Percentiles rank a stretch among this genome's conserved stretches.
Conservation (phyloP, 2,888 invertebrate genomes). For the Coelogynopora nodosa region DNA sequence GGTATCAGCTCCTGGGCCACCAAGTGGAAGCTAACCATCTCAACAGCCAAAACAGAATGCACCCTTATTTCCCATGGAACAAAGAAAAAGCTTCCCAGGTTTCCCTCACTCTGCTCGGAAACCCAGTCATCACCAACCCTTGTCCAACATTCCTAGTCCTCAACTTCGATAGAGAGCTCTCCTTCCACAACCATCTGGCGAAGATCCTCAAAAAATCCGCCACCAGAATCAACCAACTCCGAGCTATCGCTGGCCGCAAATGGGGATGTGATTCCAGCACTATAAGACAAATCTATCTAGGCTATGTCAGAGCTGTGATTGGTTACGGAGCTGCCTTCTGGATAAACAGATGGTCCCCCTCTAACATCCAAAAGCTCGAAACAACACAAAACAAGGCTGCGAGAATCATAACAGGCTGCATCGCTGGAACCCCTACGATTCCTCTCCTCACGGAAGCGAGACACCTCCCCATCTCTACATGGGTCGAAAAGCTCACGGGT, state of each 20-base stretch:
- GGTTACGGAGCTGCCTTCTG: slow-evolving; percentile 12
- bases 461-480: no score
- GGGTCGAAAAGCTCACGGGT: no score
- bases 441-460: no score
- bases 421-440: neutral
- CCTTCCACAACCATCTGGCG: neutral
- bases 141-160: slow-evolving; percentile 1
- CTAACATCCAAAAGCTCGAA: neutral
- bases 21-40: neutral
- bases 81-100: slow-evolving; percentile 11
- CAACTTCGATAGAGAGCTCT: slow-evolving; percentile 6
- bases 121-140: slow-evolving; percentile 3
- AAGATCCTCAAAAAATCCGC: neutral
- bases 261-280: neutral
- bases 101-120: neutral
- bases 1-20: neutral
- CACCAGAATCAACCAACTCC: neutral
- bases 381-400: neutral
- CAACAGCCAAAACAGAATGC: neutral
- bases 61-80: slow-evolving; percentile 14
- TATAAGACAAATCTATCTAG: neutral
- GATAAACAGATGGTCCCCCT: neutral
- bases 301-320: neutral
- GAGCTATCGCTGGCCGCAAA: neutral
- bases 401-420: neutral